Evolutionary conservation across 2,888 invertebrate genomes (phyloP).

Genomic region (Sylvicola fuscatus): DNA sequence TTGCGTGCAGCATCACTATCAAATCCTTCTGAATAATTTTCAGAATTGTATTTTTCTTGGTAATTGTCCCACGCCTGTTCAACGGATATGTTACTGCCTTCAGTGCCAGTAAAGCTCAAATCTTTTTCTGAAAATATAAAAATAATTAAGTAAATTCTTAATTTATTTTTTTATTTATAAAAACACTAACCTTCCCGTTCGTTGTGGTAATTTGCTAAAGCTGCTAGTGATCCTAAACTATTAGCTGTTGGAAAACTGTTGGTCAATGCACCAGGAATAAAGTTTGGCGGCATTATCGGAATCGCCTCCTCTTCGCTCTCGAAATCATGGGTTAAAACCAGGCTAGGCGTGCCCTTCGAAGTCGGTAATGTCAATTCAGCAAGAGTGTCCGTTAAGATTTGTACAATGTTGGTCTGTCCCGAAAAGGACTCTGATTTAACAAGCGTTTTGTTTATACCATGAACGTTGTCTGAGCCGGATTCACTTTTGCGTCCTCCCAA

Average conservation of each 20-base stretch:
- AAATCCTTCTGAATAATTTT: constrained; percentile 68
- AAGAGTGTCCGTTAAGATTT: constrained; percentile 34
- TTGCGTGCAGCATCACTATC: constrained; percentile 71
- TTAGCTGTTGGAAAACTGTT: constrained; percentile 18
- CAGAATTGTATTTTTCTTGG: constrained; percentile 85
- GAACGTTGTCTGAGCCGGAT: constrained; percentile 32
- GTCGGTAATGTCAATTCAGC: constrained; percentile 21
- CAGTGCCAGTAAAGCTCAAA: constrained; percentile 38
- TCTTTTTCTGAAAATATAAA: constrained; percentile 18
- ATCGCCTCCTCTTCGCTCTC: constrained; percentile 45
- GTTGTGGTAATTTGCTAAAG: constrained; percentile 22
- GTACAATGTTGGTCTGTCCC: constrained; percentile 34
- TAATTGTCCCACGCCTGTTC: constrained; percentile 93
- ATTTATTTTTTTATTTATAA: no score
- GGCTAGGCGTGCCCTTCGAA: not conserved
- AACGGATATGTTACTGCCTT: constrained; percentile 63
- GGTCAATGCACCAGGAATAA: constrained; percentile 38
- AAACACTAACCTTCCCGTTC: constrained; percentile 16
- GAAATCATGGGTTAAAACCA: constrained; percentile 34
- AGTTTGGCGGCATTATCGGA: constrained; percentile 31
- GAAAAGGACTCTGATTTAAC: constrained; percentile 60
- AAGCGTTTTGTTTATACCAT: constrained; percentile 24
- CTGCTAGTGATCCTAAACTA: constrained; percentile 23
- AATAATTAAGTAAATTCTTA: not conserved
- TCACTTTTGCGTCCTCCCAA: constrained; percentile 27